These are phyloP conservation scores for Poecilia gillii DNA, from an alignment of 2,797 vertebrate genomes.

Conservation along the genomic window DNA sequence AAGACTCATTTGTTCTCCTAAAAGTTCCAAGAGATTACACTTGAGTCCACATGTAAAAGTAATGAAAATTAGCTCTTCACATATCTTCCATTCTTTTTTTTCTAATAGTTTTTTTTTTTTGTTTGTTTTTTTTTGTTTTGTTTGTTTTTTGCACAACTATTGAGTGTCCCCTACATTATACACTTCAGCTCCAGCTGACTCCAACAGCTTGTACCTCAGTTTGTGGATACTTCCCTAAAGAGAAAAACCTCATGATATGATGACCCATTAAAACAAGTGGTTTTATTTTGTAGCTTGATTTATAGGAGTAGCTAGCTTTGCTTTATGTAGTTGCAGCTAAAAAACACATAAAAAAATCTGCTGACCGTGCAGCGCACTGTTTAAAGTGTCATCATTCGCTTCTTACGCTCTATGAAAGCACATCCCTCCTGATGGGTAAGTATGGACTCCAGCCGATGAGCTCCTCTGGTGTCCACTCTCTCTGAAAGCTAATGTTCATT, in stretches of 20 bases:
- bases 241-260: constrained; percentile 43
- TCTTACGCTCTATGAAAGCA: constrained; percentile 46
- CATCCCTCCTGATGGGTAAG: constrained; percentile 60
- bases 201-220: constrained; percentile 18
- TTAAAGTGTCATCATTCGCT: constrained; percentile 51
- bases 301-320: constrained; percentile 49
- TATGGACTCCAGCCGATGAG: constrained; percentile 49
- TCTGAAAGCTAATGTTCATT: constrained; percentile 58
- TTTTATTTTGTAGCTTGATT: constrained; percentile 56
- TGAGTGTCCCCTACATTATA: neutral
- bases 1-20: constrained; percentile 4
- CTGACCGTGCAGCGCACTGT: constrained; percentile 52
- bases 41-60: constrained; percentile 14
- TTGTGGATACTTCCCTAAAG: constrained; percentile 12
- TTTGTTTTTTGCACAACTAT: neutral
- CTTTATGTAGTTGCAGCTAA: constrained; percentile 49
- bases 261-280: constrained; percentile 56
- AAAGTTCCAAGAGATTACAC: constrained; percentile 2
- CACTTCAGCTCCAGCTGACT: constrained; percentile 11
- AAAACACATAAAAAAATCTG: constrained; percentile 47
- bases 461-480: constrained; percentile 34
- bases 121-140: too few relatives aligned
- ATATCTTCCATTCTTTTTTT: neutral
- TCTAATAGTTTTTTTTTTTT: neutral
- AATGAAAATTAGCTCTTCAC: neutral